Conservation (phyloP, 1,140 invertebrate species). For the Nasonia vitripennis region DNA sequence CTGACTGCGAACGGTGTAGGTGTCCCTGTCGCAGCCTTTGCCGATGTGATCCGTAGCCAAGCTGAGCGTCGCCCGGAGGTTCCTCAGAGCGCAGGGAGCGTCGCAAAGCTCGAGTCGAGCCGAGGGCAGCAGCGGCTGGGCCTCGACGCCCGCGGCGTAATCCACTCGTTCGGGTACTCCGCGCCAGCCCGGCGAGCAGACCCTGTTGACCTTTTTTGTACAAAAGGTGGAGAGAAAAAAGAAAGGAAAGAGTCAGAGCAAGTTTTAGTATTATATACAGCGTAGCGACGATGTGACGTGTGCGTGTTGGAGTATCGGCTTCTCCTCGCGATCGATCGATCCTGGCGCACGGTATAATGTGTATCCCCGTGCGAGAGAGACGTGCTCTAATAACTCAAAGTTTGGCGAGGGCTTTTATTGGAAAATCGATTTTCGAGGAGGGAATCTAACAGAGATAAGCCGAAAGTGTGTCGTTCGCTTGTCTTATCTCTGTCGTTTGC, state of each 20-base stretch:
- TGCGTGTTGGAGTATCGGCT: neutral
- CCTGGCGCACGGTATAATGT: neutral
- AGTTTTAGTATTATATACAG: too few species aligned
- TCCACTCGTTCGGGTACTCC: conserved; percentile 93
- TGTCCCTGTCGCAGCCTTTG: conserved; percentile 93
- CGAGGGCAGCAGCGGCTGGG: conserved; percentile 87
- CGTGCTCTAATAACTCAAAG: neutral
- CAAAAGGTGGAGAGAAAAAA: neutral
- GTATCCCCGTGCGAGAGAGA: neutral
- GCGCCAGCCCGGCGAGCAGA: conserved; percentile 77
- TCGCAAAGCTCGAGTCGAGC: conserved; percentile 93
- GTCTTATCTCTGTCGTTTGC: neutral
- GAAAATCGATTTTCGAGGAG: neutral
- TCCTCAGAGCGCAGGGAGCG: conserved; percentile 82
- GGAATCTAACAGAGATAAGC: neutral
- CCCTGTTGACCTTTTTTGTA: conserved; percentile 77
- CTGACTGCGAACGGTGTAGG: conserved; percentile 91
- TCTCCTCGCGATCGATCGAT: neutral
- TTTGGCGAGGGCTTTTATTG: neutral
- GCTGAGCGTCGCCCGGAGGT: conserved; percentile 80
- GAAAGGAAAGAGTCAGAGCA: neutral
- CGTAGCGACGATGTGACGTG: neutral
- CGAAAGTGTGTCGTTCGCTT: conserved; percentile 10
- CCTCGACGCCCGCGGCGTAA: conserved; percentile 90
- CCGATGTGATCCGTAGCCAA: conserved; percentile 90